These are phyloP conservation scores for Acanthurus tractus DNA, from an alignment of 2,797 vertebrate genomes.

Conservation along the genomic window DNA sequence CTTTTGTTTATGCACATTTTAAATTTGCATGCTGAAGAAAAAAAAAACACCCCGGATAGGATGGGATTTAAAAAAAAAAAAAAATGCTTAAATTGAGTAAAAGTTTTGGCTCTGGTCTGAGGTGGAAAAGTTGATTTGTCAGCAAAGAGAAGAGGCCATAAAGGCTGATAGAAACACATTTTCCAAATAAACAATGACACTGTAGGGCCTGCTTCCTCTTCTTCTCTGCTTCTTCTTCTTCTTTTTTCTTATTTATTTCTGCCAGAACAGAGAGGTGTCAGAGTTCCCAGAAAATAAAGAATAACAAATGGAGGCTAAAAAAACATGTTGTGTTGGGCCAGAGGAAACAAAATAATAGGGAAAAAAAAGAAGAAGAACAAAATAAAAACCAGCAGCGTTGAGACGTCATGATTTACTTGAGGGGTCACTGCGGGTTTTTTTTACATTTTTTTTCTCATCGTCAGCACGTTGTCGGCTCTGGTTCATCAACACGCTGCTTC, in stretches of 20 bases:
- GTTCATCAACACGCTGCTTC: not conserved
- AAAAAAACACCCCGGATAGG: not conserved
- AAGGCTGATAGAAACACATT: slow-evolving; percentile 53
- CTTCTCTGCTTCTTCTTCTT: not conserved
- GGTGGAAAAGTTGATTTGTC: slow-evolving; percentile 38
- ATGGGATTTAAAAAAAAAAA: not conserved
- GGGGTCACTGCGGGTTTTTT: slow-evolving; percentile 1
- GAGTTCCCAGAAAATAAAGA: slow-evolving; percentile 1
- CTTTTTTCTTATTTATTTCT: slow-evolving; percentile 4
- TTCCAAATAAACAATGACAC: slow-evolving; percentile 42
- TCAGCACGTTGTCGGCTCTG: not conserved
- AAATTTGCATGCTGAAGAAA: slow-evolving; percentile 21
- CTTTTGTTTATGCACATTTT: slow-evolving; percentile 57
- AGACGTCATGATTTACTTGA: not conserved
- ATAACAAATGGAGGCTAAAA: not conserved
- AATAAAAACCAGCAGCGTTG: not conserved
- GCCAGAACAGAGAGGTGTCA: not conserved
- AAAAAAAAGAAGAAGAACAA: not conserved
- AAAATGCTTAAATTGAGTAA: slow-evolving; percentile 1
- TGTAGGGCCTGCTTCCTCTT: slow-evolving; percentile 21
- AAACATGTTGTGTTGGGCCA: not conserved
- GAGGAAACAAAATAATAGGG: not conserved
- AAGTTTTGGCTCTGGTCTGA: not conserved
- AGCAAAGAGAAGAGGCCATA: slow-evolving; percentile 33
- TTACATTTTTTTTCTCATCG: not conserved